Percentiles rank a stretch among this genome's conserved stretches.
These are phyloP conservation scores for Yponomeuta cagnagella DNA, from an alignment of 2,888 invertebrate species.

Conservation along the genomic window DNA sequence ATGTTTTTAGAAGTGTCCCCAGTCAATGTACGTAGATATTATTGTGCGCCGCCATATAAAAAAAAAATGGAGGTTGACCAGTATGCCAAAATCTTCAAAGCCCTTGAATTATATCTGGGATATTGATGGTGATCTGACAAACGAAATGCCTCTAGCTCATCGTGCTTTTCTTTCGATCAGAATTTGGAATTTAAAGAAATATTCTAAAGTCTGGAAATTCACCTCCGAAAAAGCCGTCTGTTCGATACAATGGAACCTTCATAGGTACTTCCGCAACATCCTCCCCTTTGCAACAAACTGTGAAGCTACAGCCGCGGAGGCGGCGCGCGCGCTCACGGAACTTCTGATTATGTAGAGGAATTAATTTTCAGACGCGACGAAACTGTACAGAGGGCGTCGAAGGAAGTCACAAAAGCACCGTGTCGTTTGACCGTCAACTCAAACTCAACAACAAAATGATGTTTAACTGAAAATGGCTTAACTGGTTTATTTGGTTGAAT, in stretches of 20 bases:
- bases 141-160: too few relatives aligned
- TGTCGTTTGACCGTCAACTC: background rate
- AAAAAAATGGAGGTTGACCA: too few relatives aligned
- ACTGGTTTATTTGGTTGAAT: too few relatives aligned
- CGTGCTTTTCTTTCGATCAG: background rate
- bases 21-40: too few relatives aligned
- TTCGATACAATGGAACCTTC: background rate
- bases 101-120: too few relatives aligned
- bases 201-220: background rate
- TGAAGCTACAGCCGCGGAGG: slow-evolving; percentile 52
- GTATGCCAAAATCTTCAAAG: too few relatives aligned
- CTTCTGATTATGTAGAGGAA: slow-evolving; percentile 75
- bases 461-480: background rate
- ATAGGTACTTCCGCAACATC: background rate
- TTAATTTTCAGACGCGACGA: slow-evolving; percentile 74
- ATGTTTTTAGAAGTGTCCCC: too few relatives aligned
- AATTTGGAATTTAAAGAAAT: background rate
- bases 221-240: background rate
- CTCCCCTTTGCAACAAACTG: slow-evolving; percentile 24
- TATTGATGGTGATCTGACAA: too few relatives aligned
- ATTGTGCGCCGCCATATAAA: too few relatives aligned
- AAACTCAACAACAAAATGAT: background rate
- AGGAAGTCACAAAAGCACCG: background rate
- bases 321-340: slow-evolving; percentile 50
- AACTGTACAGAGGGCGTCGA: slow-evolving; percentile 52